Conservation (phyloP, 2,113 vertebrate species). For the Cettia cetti region DNA sequence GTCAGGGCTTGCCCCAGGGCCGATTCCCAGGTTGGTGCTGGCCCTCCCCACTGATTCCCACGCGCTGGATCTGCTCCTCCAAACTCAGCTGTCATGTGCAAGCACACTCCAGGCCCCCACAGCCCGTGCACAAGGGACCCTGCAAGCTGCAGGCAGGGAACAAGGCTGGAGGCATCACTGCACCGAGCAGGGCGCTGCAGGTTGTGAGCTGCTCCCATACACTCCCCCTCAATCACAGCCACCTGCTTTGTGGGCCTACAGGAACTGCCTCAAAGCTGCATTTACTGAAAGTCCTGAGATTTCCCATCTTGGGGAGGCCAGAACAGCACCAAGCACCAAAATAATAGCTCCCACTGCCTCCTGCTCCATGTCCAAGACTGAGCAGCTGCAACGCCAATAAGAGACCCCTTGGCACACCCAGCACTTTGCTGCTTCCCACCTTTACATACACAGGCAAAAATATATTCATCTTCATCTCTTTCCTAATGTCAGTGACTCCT, state of each 20-base stretch:
- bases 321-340: not conserved
- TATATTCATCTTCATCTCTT: not conserved
- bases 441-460: not conserved
- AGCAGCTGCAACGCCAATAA: not conserved
- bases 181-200: not conserved
- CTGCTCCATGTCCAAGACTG: not conserved
- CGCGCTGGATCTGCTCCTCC: fast-evolving
- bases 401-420: not conserved
- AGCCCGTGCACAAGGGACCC: not conserved
- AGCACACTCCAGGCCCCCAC: not conserved
- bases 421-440: not conserved
- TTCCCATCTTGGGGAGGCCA: not conserved
- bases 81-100: fast-evolving
- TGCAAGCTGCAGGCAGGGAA: not conserved
- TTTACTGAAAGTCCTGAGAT: not conserved
- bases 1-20: not conserved
- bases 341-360: not conserved
- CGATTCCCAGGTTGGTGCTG: not conserved
- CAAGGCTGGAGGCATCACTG: not conserved
- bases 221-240: not conserved
- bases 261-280: not conserved
- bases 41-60: not conserved
- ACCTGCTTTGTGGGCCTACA: not conserved
- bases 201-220: not conserved
- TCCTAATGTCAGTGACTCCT: not conserved